These are phyloP conservation scores for Oscheius sp. DNA, from an alignment of 2,888 invertebrate genomes.

Conservation along the genomic window DNA sequence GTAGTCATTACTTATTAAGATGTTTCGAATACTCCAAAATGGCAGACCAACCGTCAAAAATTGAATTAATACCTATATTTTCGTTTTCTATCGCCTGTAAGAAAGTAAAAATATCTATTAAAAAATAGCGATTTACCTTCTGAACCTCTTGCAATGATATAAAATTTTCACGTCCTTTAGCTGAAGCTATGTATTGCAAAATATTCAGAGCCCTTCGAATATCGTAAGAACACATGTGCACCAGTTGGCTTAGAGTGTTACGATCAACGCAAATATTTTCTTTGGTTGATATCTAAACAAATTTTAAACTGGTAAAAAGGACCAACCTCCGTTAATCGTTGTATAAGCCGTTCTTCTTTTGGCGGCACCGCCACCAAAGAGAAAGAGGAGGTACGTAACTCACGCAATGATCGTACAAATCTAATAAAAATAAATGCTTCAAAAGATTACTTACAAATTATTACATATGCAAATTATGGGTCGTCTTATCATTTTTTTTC, in stretches of 20 bases:
- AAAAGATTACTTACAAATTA: slow-evolving; percentile 78
- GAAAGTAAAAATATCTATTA: background rate
- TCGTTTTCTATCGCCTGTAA: slow-evolving; percentile 49
- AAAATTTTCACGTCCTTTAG: background rate
- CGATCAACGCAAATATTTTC: slow-evolving; percentile 81
- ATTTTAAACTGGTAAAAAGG: background rate
- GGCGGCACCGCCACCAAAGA: slow-evolving; percentile 78
- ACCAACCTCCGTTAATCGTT: slow-evolving; percentile 77
- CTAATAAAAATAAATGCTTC: slow-evolving; percentile 58
- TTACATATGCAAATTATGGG: slow-evolving; percentile 98
- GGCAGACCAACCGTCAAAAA: slow-evolving; percentile 58
- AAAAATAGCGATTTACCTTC: slow-evolving; percentile 16
- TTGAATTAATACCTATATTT: slow-evolving; percentile 41
- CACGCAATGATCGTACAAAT: slow-evolving; percentile 82
- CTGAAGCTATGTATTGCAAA: slow-evolving; percentile 78
- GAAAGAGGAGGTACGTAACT: slow-evolving; percentile 83
- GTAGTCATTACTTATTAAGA: slow-evolving; percentile 38
- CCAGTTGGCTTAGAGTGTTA: slow-evolving; percentile 82
- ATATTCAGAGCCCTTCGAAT: slow-evolving; percentile 90
- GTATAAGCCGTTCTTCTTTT: slow-evolving; percentile 76
- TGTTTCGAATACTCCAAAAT: slow-evolving; percentile 56
- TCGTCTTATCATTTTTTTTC: slow-evolving; percentile 75
- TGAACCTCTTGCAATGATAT: slow-evolving; percentile 29
- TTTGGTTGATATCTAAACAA: slow-evolving; percentile 73
- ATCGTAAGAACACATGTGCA: slow-evolving; percentile 88